Conservation (phyloP, 2,888 invertebrate species). For the Margaritifera margaritifera region DNA sequence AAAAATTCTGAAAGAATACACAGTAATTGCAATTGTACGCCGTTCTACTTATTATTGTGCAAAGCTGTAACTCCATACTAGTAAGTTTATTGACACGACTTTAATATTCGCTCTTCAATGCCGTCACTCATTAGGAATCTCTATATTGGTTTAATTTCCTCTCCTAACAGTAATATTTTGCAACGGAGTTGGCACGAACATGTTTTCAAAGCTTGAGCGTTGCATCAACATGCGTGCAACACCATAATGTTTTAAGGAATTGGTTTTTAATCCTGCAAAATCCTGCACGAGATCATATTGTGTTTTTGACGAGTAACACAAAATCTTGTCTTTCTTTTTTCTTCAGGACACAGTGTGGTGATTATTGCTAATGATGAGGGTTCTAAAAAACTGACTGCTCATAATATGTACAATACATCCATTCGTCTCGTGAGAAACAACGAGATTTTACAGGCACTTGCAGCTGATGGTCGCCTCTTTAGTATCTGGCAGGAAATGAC, state of each 20-base stretch:
- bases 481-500: constrained; percentile 63
- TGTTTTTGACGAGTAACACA: background rate
- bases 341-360: constrained; percentile 53
- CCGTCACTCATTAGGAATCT: too few species aligned
- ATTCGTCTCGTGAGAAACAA: constrained; percentile 55
- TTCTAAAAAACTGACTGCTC: constrained; percentile 56
- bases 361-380: constrained; percentile 61
- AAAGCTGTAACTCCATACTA: too few species aligned
- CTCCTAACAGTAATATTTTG: too few species aligned
- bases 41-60: too few species aligned
- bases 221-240: too few species aligned
- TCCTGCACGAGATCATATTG: background rate
- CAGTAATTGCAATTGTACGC: too few species aligned
- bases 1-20: too few species aligned
- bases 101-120: too few species aligned
- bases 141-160: too few species aligned
- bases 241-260: background rate
- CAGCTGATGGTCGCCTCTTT: constrained; percentile 56
- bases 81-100: too few species aligned
- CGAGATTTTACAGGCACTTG: constrained; percentile 59
- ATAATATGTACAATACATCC: constrained; percentile 58
- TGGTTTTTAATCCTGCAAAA: background rate
- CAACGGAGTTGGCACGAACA: too few species aligned
- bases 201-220: too few species aligned
- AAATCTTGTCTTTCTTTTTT: constrained; percentile 1